Evolutionary conservation across 1,140 invertebrate genomes (phyloP).

Genomic region (Physella acuta): DNA sequence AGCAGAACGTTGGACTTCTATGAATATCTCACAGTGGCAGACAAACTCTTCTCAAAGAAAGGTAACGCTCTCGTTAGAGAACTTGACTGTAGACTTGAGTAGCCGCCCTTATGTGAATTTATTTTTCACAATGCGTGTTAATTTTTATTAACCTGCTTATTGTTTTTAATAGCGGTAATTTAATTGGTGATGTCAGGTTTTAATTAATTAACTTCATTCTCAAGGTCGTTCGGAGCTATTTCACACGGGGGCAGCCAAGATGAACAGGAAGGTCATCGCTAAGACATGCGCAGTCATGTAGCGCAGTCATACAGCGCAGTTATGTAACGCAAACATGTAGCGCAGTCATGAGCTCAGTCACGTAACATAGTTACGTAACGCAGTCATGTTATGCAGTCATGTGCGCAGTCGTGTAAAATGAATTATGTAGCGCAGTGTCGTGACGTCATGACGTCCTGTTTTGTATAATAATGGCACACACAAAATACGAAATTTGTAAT

Average conservation of each 20-base stretch:
- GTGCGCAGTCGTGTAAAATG: too few species aligned
- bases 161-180: neutral
- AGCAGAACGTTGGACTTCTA: slow-evolving; percentile 42
- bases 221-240: slow-evolving; percentile 30
- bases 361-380: too few species aligned
- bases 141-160: neutral
- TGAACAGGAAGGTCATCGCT: slow-evolving; percentile 26
- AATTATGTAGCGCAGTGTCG: too few species aligned
- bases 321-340: too few species aligned
- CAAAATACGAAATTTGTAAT: too few species aligned
- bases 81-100: neutral
- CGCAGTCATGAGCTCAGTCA: too few species aligned
- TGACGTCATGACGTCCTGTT: too few species aligned
- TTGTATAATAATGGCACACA: too few species aligned
- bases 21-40: slow-evolving; percentile 41
- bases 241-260: slow-evolving; percentile 15
- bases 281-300: slow-evolving; percentile 28
- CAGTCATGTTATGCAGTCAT: too few species aligned
- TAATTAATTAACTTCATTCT: too few species aligned
- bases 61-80: slow-evolving; percentile 30
- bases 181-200: too few species aligned
- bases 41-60: slow-evolving; percentile 33
- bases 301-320: neutral
- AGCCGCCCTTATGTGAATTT: too few species aligned
- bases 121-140: neutral